Evolutionary conservation across 2,797 vertebrate species (phyloP), one percentile per base, ranked within the genome.

Genomic region (Enoplosus armatus): DNA sequence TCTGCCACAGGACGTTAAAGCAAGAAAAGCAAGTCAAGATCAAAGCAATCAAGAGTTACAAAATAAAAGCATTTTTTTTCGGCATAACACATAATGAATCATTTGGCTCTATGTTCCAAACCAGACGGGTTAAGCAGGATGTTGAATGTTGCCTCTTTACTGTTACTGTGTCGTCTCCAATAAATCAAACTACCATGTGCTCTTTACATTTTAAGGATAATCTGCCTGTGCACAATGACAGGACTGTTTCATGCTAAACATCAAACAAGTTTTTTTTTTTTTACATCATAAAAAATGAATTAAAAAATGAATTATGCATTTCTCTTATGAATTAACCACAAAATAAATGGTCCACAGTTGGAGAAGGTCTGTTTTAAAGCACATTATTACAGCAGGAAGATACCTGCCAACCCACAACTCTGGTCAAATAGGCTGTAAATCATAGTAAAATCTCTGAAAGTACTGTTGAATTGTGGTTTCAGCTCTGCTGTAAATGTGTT

Each of bases 301-400:
- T 64, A 67, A 81, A 71, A 68, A 56, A 66, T n/a, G n/a, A n/a
- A n/a, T n/a, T n/a, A 67, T 54, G 24, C 45, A 72, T 75, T 68
- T 68, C 58, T 72, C 12, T 31, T 41, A 50, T 54, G 43, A 72
- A 60, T 72, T 62, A 54, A 60, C 26, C 41, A 51, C 4, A 54
- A 76, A 84, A 70, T 27, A 70, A 82, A 79, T 6, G 27, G 72
- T 55, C 77, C 73, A 87, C 78, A 81, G 79, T 87, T 83, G 58
- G 59, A 83, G 47, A 82, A 77, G 76, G 75, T 89, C 72, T 80
- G 56, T 84, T 75, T 73, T 88, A 86, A 87, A 90, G 66, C 80
- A 84, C 62, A 78, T 74, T 61, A 69, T 72, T 53, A 41, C 9
- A 51, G 65, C 76, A 73, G 45, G 56, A 69, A 20, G 48, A 27